Percentiles rank a stretch among this genome's conserved stretches.
Conservation (phyloP, 1,140 invertebrate genomes). For the Phenacoccus solenopsis region DNA sequence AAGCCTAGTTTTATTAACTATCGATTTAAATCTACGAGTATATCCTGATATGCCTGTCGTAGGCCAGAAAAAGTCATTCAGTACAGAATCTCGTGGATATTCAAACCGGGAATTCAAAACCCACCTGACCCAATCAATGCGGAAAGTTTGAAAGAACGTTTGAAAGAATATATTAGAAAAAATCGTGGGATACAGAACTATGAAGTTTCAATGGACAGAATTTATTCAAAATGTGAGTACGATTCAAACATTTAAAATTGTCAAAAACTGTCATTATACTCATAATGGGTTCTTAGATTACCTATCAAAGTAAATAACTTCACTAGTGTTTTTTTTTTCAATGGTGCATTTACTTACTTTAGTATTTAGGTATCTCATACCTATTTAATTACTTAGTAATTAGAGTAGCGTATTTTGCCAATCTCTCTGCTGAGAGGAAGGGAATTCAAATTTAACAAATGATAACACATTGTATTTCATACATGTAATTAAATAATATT, state of each 20-base stretch:
- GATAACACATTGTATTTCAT: no score
- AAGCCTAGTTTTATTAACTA: no score
- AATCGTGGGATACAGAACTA: slow-evolving; percentile 42
- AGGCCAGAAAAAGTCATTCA: slow-evolving; percentile 48
- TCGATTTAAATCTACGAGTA: not conserved
- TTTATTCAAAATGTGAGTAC: slow-evolving; percentile 34
- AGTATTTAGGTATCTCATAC: not conserved
- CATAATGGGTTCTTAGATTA: no score
- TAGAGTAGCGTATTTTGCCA: no score
- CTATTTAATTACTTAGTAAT: no score
- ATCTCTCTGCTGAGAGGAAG: no score
- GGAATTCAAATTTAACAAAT: no score
- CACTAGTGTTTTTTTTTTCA: no score
- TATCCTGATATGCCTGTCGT: slow-evolving; percentile 29
- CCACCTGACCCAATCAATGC: slow-evolving; percentile 38
- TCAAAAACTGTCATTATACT: not conserved
- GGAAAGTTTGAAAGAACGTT: slow-evolving; percentile 36
- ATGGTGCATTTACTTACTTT: not conserved
- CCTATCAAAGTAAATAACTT: no score
- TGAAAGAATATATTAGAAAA: slow-evolving; percentile 36
- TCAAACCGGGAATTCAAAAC: slow-evolving; percentile 37
- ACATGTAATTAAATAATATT: no score
- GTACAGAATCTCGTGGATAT: slow-evolving; percentile 48
- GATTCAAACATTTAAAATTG: no score
- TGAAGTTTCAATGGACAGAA: slow-evolving; percentile 37